Percentiles rank a stretch among this genome's conserved stretches.
Conservation (phyloP, 2,113 vertebrate species). For the Gallinago media region DNA sequence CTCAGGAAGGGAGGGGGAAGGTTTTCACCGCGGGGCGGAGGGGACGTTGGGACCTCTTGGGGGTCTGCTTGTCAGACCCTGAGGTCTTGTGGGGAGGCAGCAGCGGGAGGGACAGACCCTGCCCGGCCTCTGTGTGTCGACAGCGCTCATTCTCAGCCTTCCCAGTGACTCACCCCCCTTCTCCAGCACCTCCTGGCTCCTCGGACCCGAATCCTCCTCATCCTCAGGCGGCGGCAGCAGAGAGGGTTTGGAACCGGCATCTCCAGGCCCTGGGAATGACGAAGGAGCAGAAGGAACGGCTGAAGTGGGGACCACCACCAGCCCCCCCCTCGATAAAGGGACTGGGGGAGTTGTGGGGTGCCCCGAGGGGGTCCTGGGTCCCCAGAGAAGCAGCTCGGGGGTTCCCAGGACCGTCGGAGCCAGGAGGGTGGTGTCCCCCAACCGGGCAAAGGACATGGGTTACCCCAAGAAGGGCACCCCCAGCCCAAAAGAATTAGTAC, state of each 20-base stretch:
- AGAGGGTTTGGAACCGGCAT: neutral
- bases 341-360: neutral
- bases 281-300: neutral
- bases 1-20: neutral
- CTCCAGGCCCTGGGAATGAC: neutral
- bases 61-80: neutral
- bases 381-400: neutral
- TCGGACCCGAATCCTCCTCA: neutral
- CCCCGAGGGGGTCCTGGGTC: neutral
- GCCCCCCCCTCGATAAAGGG: fast-evolving
- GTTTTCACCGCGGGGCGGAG: neutral
- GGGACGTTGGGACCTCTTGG: neutral
- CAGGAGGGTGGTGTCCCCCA: neutral
- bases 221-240: neutral
- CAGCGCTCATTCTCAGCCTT: no score
- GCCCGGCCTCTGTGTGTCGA: no score
- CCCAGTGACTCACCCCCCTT: neutral
- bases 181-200: neutral
- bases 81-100: neutral
- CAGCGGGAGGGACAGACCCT: no score
- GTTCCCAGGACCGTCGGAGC: neutral
- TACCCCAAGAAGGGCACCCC: neutral
- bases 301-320: neutral
- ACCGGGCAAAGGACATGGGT: fast-evolving
- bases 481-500: neutral